phyloP scores from a whole-genome alignment of 1,140 invertebrate genomes.

The Zophobas atratus region DNA sequence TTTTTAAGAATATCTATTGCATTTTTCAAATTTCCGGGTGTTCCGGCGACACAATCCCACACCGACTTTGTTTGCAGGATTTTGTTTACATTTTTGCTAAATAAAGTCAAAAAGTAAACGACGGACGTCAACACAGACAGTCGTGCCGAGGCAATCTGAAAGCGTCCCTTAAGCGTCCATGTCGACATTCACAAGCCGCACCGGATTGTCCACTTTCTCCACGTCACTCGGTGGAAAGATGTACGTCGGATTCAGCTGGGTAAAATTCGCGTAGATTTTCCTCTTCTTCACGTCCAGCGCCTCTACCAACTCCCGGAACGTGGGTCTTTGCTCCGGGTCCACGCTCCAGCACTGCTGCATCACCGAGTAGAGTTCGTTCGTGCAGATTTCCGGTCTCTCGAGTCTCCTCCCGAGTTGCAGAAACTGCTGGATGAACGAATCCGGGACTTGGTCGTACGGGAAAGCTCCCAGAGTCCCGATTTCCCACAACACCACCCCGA shows the following conservation, averaged over 20 bases:
- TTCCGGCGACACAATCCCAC: too few species aligned
- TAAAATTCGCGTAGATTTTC: slow-evolving; percentile 75
- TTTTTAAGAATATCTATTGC: too few species aligned
- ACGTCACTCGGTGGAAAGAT: slow-evolving; percentile 71
- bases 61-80: too few species aligned
- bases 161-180: too few species aligned
- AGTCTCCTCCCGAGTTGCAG: slow-evolving; percentile 76
- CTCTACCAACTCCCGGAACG: slow-evolving; percentile 74
- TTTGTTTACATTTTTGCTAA: too few species aligned
- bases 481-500: slow-evolving; percentile 87
- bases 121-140: too few species aligned
- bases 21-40: too few species aligned
- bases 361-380: slow-evolving; percentile 77
- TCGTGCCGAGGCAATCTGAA: too few species aligned
- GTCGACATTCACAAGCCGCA: too few species aligned
- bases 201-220: too few species aligned
- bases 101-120: too few species aligned
- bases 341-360: slow-evolving; percentile 80
- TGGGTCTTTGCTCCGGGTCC: slow-evolving; percentile 73
- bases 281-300: slow-evolving; percentile 69
- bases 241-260: slow-evolving; percentile 71
- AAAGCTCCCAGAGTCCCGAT: slow-evolving; percentile 84
- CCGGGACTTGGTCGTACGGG: slow-evolving; percentile 79
- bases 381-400: slow-evolving; percentile 78
- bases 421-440: slow-evolving; percentile 75